phyloP scores from a whole-genome alignment of 1,140 invertebrate genomes.

The Drosophila asahinai region DNA sequence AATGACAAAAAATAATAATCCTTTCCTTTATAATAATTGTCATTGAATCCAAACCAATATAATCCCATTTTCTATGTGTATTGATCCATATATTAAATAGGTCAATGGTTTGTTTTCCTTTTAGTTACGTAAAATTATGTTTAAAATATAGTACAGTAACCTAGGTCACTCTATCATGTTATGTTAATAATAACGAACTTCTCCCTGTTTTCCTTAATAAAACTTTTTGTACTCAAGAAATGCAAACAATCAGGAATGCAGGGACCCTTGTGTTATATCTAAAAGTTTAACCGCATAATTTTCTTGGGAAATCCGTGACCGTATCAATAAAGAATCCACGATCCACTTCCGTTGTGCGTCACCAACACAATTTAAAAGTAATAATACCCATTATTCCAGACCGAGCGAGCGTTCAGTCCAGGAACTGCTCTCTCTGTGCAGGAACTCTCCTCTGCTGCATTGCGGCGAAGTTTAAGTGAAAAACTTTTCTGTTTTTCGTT shows the following conservation, averaged over 20 bases:
- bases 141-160: not conserved
- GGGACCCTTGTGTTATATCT: not conserved
- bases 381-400: slow-evolving; percentile 53
- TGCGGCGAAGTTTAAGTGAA: slow-evolving; percentile 81
- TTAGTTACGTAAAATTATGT: not conserved
- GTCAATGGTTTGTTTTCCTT: not conserved
- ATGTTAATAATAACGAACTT: too few species aligned
- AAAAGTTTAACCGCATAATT: slow-evolving; percentile 28
- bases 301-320: slow-evolving; percentile 20
- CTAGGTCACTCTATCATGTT: too few species aligned
- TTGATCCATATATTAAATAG: not conserved
- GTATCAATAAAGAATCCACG: slow-evolving; percentile 49
- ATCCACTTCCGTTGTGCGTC: slow-evolving; percentile 41
- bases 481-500: slow-evolving; percentile 74
- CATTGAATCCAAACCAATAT: rapidly evolving
- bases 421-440: slow-evolving; percentile 38
- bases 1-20: not conserved
- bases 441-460: slow-evolving; percentile 67
- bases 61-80: not conserved
- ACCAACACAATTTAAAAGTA: slow-evolving; percentile 57
- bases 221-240: not conserved
- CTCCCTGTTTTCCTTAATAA: too few species aligned
- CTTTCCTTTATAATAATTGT: too few species aligned
- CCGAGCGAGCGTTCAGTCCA: slow-evolving; percentile 14
- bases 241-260: not conserved